These are phyloP conservation scores for Brachionus calyciflorus DNA, from an alignment of 1,140 invertebrate species.

Conservation along the genomic window DNA sequence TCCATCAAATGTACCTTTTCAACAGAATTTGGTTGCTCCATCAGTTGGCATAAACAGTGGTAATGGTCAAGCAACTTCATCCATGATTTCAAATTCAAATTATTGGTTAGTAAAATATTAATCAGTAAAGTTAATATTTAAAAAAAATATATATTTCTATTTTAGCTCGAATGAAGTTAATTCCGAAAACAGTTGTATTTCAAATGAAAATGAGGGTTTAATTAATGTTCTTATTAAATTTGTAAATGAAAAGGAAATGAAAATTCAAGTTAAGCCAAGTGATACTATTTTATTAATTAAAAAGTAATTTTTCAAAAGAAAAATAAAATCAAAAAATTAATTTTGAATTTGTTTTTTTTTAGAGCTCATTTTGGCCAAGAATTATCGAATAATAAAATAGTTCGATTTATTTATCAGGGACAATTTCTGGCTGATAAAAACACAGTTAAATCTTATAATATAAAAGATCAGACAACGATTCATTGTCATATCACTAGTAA, in stretches of 20 bases:
- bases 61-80: neutral
- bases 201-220: neutral
- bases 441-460: constrained; percentile 35
- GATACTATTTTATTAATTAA: constrained; percentile 32
- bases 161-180: neutral
- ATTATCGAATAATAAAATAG: constrained; percentile 40
- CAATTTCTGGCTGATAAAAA: constrained; percentile 25
- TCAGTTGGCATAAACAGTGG: neutral
- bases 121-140: neutral
- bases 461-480: constrained; percentile 37
- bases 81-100: neutral
- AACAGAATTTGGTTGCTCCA: neutral
- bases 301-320: neutral
- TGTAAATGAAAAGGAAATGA: constrained; percentile 37
- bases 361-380: constrained; percentile 37
- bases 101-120: neutral
- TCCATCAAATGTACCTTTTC: neutral
- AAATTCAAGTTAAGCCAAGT: neutral
- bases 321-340: neutral
- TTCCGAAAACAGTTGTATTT: neutral
- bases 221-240: constrained; percentile 35
- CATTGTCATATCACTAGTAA: constrained; percentile 41
- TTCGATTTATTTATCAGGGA: constrained; percentile 46
- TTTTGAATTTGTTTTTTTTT: neutral
- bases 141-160: neutral